Conservation (phyloP, 2,113 vertebrate species). For the Delphinus delphis region DNA sequence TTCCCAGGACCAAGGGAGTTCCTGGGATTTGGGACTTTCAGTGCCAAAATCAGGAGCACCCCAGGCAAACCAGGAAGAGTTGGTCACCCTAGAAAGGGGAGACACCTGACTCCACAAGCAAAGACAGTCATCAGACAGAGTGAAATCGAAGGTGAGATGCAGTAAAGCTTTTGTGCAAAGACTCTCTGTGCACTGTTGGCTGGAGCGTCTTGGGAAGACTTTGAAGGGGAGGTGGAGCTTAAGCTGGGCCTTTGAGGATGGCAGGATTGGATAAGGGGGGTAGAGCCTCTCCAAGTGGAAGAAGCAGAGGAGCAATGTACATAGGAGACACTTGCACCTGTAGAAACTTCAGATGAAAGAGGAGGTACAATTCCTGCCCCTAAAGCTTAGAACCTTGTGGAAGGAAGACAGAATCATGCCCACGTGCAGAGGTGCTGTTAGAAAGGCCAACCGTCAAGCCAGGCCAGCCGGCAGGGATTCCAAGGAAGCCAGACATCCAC, state of each 20-base stretch:
- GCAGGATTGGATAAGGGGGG: background rate
- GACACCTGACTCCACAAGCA: background rate
- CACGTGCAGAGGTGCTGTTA: background rate
- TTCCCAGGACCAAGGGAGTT: background rate
- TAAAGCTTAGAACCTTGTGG: background rate
- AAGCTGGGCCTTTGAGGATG: background rate
- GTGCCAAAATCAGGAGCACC: background rate
- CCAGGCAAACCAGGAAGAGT: background rate
- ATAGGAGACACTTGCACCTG: background rate
- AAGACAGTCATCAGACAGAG: background rate
- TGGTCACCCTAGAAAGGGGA: background rate
- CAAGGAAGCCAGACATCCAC: background rate
- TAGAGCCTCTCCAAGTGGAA: background rate
- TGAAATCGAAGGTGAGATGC: background rate
- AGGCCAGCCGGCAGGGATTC: background rate
- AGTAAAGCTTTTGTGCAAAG: background rate
- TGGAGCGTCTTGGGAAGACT: background rate
- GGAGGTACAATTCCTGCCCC: background rate
- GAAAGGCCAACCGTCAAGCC: background rate
- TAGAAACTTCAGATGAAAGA: background rate
- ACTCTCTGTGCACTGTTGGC: background rate
- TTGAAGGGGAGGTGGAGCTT: fast-evolving
- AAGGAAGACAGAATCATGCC: background rate
- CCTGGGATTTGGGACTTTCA: background rate
- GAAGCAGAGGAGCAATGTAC: background rate